Base-by-base conservation (phyloP, 2,888 invertebrate genomes). In the Rhimphoctona megacephalus region DNA sequence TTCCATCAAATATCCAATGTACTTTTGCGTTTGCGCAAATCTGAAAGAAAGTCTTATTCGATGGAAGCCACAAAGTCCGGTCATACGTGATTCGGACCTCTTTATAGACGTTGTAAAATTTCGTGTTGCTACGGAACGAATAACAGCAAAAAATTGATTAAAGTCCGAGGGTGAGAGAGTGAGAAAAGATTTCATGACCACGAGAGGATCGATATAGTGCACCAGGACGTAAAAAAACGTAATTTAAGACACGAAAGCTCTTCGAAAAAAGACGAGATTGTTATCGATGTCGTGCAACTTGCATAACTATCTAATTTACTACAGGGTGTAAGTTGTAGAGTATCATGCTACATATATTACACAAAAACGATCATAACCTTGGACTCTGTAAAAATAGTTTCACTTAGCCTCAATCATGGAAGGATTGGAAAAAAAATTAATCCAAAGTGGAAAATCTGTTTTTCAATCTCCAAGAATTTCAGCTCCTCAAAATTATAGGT, bases 241-340 rank as follows among this genome's bases (percentile, higher is more conserved):
- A 22, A 43, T 67, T 67, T 22, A 22, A 43, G 67, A 43, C 67
- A 43, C 39, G 43, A 36, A 22, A 39, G 69, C 39, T 39, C 39
- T 64, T 30, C 39, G 25, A 57, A 73, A 82, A 76, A 77, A 39
- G 19, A 54, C 74, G 79, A 83, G 85, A 85, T 88, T 69, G 14
- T 46, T 88, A 85, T 88, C 88, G 64, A 46, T 78, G 86, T 81
- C 88, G 85, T 85, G 86, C 88, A 82, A 85, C 79, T 76, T 69
- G 57, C 78, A 76, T 66, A 52, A 64, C 74, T 81, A 79, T 83
- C 73, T 33, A 64, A 17, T 22, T 78, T 52, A 22, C 70, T 22
- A 5, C 25, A 30, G 79, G 70, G 33, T 36, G 70, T 52, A 78
- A 73, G 33, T 49, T 22, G 17, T 22, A 0, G 30, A 5, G 43